Evolutionary conservation across 2,113 vertebrate genomes (phyloP).

Genomic region (Microcebus griseorufus): DNA sequence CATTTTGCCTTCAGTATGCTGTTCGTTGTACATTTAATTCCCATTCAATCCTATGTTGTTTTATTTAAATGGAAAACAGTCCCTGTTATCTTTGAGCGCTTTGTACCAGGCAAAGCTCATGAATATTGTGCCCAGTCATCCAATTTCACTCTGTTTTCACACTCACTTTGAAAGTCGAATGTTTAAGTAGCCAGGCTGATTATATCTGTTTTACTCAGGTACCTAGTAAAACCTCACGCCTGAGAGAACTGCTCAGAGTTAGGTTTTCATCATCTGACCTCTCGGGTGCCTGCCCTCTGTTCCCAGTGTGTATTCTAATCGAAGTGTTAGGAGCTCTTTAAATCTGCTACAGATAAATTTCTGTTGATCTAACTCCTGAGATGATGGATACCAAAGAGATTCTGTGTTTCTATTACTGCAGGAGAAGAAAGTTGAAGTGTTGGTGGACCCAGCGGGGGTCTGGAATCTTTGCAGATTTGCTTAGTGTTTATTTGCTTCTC

Average conservation of each 20-base stretch:
- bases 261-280: neutral
- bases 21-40: neutral
- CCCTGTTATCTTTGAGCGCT: neutral
- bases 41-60: neutral
- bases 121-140: neutral
- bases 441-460: neutral
- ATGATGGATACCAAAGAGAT: neutral
- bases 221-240: neutral
- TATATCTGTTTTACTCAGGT: neutral
- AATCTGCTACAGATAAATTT: neutral
- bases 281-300: neutral
- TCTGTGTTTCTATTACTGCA: neutral
- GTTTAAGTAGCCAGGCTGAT: neutral
- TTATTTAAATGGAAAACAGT: constrained; percentile 46
- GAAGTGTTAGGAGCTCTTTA: neutral
- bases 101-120: neutral
- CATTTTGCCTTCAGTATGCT: neutral
- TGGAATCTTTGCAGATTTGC: neutral
- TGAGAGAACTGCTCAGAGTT: neutral
- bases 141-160: neutral
- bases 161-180: neutral
- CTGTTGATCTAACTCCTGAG: neutral
- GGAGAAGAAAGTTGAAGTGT: neutral
- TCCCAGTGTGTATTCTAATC: neutral
- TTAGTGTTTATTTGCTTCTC: neutral